Base-by-base conservation (phyloP, 2,797 vertebrate genomes). In the Ctenochaetus hawaiiensis region DNA sequence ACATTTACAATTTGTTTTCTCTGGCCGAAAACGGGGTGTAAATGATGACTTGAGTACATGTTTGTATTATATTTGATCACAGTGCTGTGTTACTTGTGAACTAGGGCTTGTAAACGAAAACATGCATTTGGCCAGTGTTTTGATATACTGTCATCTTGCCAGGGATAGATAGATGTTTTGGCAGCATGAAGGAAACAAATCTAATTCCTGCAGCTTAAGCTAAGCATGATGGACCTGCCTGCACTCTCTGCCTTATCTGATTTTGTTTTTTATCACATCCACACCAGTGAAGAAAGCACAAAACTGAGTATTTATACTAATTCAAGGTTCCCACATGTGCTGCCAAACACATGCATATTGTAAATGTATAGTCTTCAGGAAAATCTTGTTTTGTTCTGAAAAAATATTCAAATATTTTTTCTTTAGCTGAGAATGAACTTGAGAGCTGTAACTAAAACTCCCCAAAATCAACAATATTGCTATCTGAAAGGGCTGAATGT, bases 261-360 rank as follows among this genome's bases (percentile, higher is more conserved):
- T 65, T 64, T 69, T 30, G 5, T 30, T 30, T 8, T 54, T 52
- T 53, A 70, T 69, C 59, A 20, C 22, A 41, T 34, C 59, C 34
- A 73, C 53, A 78, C 39, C 53, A 57, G 60, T 34, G 22, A 71
- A 58, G 51, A 76, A 60, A 10, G 71, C 51, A 57, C 43, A 47
- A 5, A 20, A n/a, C 12, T 14, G 10, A 72, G 53, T 22, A 44
- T 69, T 60, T 43, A 41, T n/a, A 8, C 41, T 5, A 71, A 68
- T 10, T 8, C 39, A 39, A 10, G 39, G 39, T 39, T 39, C 39
- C 8, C 39, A 39, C 39, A 9, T 9, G 39, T 39, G 8, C 39
- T 39, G 10, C 39, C 8, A 10, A 39, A 39, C 39, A 8, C 10
- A n/a, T n/a, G n/a, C n/a, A n/a, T n/a, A n/a, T n/a, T n/a, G n/a